Base-by-base conservation (phyloP, 1,140 invertebrate species). In the Caenorhabditis latens region DNA sequence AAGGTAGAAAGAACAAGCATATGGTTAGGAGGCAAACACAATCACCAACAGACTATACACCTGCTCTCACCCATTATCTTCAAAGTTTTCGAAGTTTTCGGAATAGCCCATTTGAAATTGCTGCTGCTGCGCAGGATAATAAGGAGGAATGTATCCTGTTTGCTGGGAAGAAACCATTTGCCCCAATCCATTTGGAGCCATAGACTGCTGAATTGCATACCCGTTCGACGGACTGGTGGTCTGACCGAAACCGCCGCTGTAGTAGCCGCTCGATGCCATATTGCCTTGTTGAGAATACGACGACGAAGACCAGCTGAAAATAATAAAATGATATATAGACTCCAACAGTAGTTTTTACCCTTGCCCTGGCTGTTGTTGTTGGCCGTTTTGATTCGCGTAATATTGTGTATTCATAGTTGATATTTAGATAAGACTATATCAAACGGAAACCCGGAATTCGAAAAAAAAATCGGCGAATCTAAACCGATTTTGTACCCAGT, bases 401-500 rank as follows among this genome's bases (percentile, higher is more conserved):
- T 79, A 79, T 79, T 79, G 71, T 79, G 71, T 79, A 53, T 79
- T 79, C 71, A 79, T 79, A 50, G 71, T 71, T 71, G 65, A 71
- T 65, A 42, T 71, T 71, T 71, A 11, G 65, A 32, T 79, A 79
- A 79, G 71, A 79, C 43, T 79, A 79, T 79, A 79, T 79, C 71
- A 79, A 79, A 79, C 71, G 46, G 71, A 79, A 79, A 79, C 71
- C 71, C 71, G 71, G 71, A 79, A 79, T 50, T 79, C 40, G 46
- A 50, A 46, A n/a, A 46, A n/a, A 79, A 79, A 79, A 79, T 79
- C 71, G 71, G 71, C 40, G 71, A 79, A 21, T 79, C 71, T 79
- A 79, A 79, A 79, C 71, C 71, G 71, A 79, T 79, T 79, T 79
- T 79, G 71, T 79, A 79, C 71, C 71, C 71, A 79, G 42, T 79